A percentile compares a stretch with the other conserved stretches of the same genome.
Evolutionary conservation across 2,113 vertebrate species (phyloP).

Genomic region (Nibea coibor): DNA sequence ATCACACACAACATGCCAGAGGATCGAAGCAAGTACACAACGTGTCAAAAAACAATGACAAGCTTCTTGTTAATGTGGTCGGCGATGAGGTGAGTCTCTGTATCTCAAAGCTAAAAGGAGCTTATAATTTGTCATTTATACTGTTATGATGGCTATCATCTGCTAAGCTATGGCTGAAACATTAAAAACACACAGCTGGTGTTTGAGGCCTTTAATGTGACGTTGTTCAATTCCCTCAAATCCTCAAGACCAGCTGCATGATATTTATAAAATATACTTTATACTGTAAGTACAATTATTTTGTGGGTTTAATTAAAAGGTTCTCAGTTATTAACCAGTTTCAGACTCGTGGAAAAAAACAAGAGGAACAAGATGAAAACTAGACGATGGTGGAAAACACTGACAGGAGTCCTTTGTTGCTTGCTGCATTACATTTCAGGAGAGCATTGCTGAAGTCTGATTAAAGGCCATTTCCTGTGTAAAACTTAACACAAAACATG

Average conservation of each 20-base stretch:
- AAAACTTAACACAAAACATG: background rate
- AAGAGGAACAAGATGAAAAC: background rate
- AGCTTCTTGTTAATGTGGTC: background rate
- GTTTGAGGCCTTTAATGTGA: background rate
- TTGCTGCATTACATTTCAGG: background rate
- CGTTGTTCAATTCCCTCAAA: background rate
- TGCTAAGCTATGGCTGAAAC: background rate
- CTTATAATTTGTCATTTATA: background rate
- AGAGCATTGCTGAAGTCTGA: background rate
- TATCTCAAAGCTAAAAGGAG: background rate
- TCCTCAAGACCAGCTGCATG: background rate
- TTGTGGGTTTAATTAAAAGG: background rate
- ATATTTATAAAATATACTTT: background rate
- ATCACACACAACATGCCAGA: background rate
- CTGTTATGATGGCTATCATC: background rate
- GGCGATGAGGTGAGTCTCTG: background rate
- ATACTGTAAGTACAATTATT: background rate
- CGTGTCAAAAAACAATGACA: background rate
- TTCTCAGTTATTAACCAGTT: background rate
- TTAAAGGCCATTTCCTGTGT: background rate
- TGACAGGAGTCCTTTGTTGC: background rate
- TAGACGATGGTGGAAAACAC: background rate
- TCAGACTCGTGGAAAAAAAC: background rate
- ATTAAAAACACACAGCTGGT: background rate
- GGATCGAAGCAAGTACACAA: constrained; percentile 8